phyloP scores from a whole-genome alignment of 2,888 invertebrate species.

The Aleiodes alternator region DNA sequence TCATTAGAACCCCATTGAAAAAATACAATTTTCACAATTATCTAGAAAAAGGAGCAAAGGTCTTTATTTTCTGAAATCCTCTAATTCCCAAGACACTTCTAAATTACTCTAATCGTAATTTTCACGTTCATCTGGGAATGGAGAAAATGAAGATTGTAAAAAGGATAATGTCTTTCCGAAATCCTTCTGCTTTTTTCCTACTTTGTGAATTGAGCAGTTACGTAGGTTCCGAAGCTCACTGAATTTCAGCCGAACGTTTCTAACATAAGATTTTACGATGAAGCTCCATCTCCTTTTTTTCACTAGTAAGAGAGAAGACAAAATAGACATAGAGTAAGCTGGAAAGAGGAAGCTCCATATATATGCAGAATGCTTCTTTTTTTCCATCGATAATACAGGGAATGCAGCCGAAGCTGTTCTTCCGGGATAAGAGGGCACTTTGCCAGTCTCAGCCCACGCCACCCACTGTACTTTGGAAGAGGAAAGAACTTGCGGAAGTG shows the following conservation, averaged over 20 bases:
- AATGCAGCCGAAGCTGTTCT: constrained; percentile 20
- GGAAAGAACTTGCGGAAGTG: neutral
- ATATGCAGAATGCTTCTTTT: constrained; percentile 3
- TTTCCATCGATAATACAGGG: constrained; percentile 21
- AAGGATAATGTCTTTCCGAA: too few species aligned
- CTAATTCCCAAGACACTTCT: too few species aligned
- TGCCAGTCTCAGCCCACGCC: constrained; percentile 32
- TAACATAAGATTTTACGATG: constrained; percentile 8
- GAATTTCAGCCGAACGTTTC: neutral
- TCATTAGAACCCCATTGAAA: too few species aligned
- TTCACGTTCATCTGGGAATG: too few species aligned
- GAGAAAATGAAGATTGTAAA: too few species aligned
- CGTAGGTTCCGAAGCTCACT: neutral
- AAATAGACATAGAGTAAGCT: neutral
- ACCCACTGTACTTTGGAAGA: neutral
- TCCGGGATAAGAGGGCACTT: constrained; percentile 26
- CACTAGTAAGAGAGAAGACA: neutral
- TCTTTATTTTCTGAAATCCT: too few species aligned
- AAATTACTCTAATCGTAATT: too few species aligned
- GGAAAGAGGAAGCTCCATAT: neutral
- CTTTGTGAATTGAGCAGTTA: constrained; percentile 3
- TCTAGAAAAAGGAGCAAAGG: too few species aligned
- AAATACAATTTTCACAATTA: too few species aligned
- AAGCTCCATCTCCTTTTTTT: neutral
- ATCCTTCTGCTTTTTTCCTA: neutral